A percentile compares a stretch with the other conserved stretches of the same genome.
phyloP scores from a whole-genome alignment of 2,113 vertebrate species.

The Anarrhichthys ocellatus region DNA sequence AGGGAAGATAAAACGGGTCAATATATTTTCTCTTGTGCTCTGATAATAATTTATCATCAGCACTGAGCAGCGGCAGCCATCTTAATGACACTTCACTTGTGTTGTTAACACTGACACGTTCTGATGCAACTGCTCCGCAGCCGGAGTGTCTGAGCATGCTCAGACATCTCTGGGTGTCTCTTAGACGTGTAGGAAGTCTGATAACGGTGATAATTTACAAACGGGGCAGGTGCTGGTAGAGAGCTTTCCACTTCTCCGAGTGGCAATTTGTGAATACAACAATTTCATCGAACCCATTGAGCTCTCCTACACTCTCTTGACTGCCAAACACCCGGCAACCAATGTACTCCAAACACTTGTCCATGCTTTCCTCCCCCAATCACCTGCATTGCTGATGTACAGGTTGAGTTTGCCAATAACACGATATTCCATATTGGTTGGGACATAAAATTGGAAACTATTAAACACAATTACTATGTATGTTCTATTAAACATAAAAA shows the following conservation, averaged over 20 bases:
- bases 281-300: conserved; percentile 68
- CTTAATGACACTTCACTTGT: conserved; percentile 42
- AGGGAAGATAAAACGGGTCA: conserved; percentile 61
- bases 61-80: conserved; percentile 24
- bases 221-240: conserved; percentile 45
- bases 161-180: conserved; percentile 42
- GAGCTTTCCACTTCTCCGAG: conserved; percentile 64
- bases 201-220: conserved; percentile 50
- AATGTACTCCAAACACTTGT: conserved; percentile 67
- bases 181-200: conserved; percentile 47
- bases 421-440: conserved; percentile 2
- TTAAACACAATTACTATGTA: background rate
- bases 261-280: conserved; percentile 69
- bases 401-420: conserved; percentile 14
- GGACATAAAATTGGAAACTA: background rate
- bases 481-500: background rate
- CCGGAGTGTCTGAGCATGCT: conserved; percentile 34
- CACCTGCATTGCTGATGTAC: conserved; percentile 37
- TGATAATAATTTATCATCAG: conserved; percentile 55
- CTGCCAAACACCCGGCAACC: conserved; percentile 65
- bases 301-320: conserved; percentile 74
- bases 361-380: conserved; percentile 56
- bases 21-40: conserved; percentile 59
- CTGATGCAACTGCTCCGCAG: background rate
- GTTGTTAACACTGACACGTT: conserved; percentile 29